Conservation (phyloP, 2,113 vertebrate genomes). For the Corythaeola cristata region DNA sequence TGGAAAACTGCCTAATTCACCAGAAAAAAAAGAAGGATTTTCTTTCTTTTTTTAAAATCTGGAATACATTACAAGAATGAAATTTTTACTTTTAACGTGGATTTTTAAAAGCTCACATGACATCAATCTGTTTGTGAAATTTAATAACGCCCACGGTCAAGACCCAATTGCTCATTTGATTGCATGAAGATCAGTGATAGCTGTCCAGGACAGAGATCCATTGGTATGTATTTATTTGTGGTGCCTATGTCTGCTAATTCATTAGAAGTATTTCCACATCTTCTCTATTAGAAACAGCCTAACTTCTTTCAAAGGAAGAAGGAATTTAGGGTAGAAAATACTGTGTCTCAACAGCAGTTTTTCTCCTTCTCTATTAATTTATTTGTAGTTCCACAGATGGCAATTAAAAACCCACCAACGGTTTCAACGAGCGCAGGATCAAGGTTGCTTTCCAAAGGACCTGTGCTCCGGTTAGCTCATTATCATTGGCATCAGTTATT, state of each 20-base stretch:
- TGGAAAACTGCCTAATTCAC: neutral
- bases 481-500: fast-evolving
- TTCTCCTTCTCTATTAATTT: neutral
- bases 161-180: fast-evolving
- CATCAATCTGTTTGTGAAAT: neutral
- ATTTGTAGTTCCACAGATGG: neutral
- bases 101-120: neutral
- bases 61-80: neutral
- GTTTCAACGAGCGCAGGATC: neutral
- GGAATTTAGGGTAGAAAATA: neutral
- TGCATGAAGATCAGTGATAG: neutral
- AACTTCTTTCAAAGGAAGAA: neutral
- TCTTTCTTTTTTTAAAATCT: neutral
- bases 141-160: fast-evolving
- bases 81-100: neutral
- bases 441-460: neutral
- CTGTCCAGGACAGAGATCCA: neutral
- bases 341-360: fast-evolving
- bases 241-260: fast-evolving
- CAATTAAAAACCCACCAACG: fast-evolving
- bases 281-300: neutral
- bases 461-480: neutral
- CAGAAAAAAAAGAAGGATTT: neutral
- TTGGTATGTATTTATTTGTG: neutral
- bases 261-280: neutral